Base-by-base conservation (phyloP, 92 coral and sea anemone genomes). In the Heliopora coerulea region DNA sequence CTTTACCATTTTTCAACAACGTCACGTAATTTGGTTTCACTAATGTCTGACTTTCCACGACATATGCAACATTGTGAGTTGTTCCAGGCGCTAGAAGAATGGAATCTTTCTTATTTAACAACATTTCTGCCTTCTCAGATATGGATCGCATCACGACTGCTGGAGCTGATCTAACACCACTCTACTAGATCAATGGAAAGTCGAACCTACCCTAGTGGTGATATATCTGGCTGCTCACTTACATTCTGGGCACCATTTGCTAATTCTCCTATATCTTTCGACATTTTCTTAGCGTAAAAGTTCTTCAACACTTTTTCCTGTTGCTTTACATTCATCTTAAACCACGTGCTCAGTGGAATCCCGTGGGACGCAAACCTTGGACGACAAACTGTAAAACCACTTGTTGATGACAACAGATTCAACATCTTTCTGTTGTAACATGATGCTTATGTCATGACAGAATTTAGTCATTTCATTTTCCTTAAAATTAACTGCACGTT, bases 381-480 rank as follows among this genome's bases (percentile, higher is more conserved):
- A 75, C 0, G 64, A 10, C 11, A 83, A 63, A 48, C 48, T 8
- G 63, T 79, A 84, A 23, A 81, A 82, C 7, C 84, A 84, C 31
- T 83, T 25, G 75, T 73, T 79, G 0, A 84, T 54, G 8, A 84
- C 44, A 8, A 86, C 89, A 54, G 89, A 62, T 13, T 80, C 85
- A 52, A 83, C 82, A 35, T 85, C 83, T 49, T 75, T 44, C 57
- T 60, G 78, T 52, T 65, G 82, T 78, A 57, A 68, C 66, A 72
- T 60, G 3, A 40, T 23, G 69, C 77, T 73, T 81, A 79, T 84
- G 35, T 84, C 62, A 15, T 59, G 62, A 50, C 83, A 79, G 15
- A 79, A 70, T 23, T 78, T 61, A 1, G 82, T 76, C 83, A 78
- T 83, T 61, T 79, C 83, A 42, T 57, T 68, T 35, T 75, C 57